Conservation (phyloP, 92 coral and sea anemone species). For the Porites divaricata region DNA sequence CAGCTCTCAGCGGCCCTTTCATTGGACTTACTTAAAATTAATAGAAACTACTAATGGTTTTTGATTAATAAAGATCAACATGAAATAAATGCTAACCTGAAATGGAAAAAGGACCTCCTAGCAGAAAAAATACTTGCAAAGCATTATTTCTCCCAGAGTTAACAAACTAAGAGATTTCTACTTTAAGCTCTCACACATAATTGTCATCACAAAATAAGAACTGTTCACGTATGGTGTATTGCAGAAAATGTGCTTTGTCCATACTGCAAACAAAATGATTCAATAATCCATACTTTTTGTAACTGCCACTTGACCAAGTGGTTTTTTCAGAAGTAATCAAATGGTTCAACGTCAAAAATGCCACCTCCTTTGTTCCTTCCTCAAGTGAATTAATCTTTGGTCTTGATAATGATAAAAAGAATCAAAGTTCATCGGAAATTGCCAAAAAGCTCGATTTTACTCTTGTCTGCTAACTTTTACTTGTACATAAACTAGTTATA, state of each 20-base stretch:
- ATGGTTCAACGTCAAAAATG: background rate
- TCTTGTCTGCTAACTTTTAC: background rate
- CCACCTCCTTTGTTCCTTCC: background rate
- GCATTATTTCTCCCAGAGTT: background rate
- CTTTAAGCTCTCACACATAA: background rate
- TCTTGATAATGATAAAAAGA: background rate
- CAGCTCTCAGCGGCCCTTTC: no score
- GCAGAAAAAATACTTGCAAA: no score
- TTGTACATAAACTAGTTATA: no score
- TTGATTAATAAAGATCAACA: no score
- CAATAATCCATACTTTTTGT: background rate
- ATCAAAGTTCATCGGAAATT: background rate
- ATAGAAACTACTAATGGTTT: no score
- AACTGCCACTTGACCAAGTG: background rate
- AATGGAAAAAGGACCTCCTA: no score
- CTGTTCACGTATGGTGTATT: background rate
- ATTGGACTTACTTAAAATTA: no score
- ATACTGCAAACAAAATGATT: slow-evolving; percentile 4
- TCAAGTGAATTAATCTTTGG: background rate
- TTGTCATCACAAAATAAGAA: no score
- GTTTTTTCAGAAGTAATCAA: background rate
- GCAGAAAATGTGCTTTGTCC: background rate
- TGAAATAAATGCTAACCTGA: no score
- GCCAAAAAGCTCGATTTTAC: background rate
- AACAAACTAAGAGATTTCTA: background rate